Evolutionary conservation across 2,113 vertebrate species (phyloP), one percentile per base, ranked within the genome.

Genomic region (Hirundichthys speculiger): DNA sequence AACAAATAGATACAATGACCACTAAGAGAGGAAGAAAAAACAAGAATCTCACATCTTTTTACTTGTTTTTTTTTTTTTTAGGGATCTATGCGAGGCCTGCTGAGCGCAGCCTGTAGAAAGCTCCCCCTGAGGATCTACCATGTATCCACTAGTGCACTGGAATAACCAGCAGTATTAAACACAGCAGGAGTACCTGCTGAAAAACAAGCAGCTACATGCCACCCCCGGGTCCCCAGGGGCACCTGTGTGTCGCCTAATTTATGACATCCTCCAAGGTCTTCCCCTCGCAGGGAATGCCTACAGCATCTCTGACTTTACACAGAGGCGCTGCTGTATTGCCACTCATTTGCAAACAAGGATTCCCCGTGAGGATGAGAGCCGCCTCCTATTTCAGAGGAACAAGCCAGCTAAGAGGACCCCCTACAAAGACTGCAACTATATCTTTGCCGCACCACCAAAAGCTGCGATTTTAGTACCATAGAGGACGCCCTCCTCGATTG

Each of bases 321-420:
- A 62, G 50, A 47, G 72, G 64, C 66, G 71, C 77, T 74, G 70
- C 59, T 66, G 46, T 75, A 38, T 64, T 52, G 74, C 64, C 62
- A 75, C 72, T 89, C 83, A 77, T 90, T 88, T 89, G 85, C 73
- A 90, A 91, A 91, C 84, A 88, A 25, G 13, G 42, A 68, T 19
- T 51, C 72, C 86, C 77, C 79, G 39, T 39, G 77, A 80, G 84
- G 56, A 77, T 20, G 53, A 49, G 68, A 70, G 64, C 50, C 64
- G 69, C 73, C 16, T 71, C 51, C 75, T 67, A 21, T 81, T 77
- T 69, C 49, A 67, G 63, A 49, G 19, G 69, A 80, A 77, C 40
- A 58, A 77, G 69, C 54, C 53, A 53, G 41, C 24, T 5, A n/a
- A 66, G 74, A 74, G 47, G 50, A 70, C 64, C 66, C 76, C 64